phyloP scores from a whole-genome alignment of 2,797 vertebrate genomes.

The Myotis findleyi region DNA sequence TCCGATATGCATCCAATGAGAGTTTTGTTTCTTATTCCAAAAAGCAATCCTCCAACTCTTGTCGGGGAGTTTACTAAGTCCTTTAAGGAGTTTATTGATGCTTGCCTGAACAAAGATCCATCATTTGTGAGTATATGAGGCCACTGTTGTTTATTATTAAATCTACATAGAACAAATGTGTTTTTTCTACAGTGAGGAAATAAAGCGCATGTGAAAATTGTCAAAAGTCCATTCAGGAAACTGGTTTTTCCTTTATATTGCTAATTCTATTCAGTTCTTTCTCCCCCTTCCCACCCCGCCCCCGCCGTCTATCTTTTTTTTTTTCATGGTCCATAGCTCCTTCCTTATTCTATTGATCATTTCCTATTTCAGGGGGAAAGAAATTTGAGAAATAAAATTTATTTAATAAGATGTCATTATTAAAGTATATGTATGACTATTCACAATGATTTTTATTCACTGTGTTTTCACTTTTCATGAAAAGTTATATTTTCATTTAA shows the following conservation, averaged over 20 bases:
- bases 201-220: background rate
- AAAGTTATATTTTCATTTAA: background rate
- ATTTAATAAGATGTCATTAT: slow-evolving; percentile 28
- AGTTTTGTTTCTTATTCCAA: slow-evolving; percentile 91
- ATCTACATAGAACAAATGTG: background rate
- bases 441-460: background rate
- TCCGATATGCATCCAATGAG: slow-evolving; percentile 92
- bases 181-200: background rate
- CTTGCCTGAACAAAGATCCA: slow-evolving; percentile 91
- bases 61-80: slow-evolving; percentile 91
- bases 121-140: slow-evolving; percentile 89
- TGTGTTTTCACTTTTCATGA: slow-evolving; percentile 37
- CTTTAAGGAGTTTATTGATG: slow-evolving; percentile 91
- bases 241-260: background rate
- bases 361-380: slow-evolving; percentile 43
- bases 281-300: background rate
- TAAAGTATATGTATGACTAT: background rate
- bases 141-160: slow-evolving; percentile 25
- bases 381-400: slow-evolving; percentile 23
- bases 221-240: background rate
- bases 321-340: background rate
- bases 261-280: slow-evolving; percentile 23
- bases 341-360: slow-evolving; percentile 47
- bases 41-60: slow-evolving; percentile 91
- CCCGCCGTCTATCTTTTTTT: background rate